These are phyloP conservation scores for Helarctos malayanus DNA, from an alignment of 2,797 vertebrate species.

Conservation along the genomic window DNA sequence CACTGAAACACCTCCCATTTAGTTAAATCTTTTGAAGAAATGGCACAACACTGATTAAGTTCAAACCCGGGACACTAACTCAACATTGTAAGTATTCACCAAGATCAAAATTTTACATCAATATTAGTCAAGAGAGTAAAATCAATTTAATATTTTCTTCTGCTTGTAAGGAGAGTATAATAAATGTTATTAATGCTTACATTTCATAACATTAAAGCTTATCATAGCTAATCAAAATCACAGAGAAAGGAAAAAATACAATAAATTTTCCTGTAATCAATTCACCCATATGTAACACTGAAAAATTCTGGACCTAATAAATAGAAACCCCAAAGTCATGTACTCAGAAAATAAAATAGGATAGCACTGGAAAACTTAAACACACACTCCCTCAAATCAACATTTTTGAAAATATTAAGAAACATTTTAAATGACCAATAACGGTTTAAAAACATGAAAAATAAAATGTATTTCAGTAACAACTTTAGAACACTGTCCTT, in stretches of 20 bases:
- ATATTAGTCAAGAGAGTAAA: neutral
- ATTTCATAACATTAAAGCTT: conserved; percentile 27
- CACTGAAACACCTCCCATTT: neutral
- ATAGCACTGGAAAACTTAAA: neutral
- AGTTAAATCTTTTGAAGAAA: conserved; percentile 5
- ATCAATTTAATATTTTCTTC: neutral
- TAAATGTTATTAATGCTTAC: neutral
- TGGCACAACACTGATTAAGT: neutral
- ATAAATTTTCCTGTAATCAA: conserved; percentile 13
- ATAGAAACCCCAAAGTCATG: neutral
- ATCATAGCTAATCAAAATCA: conserved; percentile 10
- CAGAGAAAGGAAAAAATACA: neutral
- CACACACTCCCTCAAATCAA: neutral
- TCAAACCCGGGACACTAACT: neutral
- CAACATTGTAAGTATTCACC: neutral
- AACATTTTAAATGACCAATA: conserved; percentile 24
- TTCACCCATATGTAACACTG: neutral
- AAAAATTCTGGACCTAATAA: neutral
- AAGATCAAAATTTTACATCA: neutral
- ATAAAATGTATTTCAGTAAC: neutral
- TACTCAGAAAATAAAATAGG: neutral
- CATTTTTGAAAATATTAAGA: neutral
- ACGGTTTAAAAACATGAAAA: neutral
- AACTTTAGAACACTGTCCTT: neutral
- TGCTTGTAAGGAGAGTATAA: neutral